A percentile compares a stretch with the other conserved stretches of the same genome.
These are phyloP conservation scores for Pipra filicauda DNA, from an alignment of 2,113 vertebrate genomes.

Conservation along the genomic window DNA sequence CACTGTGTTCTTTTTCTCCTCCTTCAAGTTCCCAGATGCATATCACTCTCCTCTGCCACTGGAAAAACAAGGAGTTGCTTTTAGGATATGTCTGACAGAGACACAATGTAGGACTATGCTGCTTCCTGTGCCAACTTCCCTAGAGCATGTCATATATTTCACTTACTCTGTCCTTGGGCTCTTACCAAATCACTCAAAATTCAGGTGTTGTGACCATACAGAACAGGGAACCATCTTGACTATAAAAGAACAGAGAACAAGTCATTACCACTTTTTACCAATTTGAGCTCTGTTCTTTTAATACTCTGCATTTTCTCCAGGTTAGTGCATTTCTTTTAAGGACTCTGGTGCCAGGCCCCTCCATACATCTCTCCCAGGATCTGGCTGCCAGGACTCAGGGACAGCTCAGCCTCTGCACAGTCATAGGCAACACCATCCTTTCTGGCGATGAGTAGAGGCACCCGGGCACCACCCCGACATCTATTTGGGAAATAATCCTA, in stretches of 20 bases:
- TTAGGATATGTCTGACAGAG: background rate
- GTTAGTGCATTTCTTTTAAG: background rate
- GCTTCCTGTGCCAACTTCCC: background rate
- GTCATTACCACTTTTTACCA: background rate
- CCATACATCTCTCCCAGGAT: rapidly evolving
- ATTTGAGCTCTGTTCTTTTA: background rate
- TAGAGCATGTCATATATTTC: background rate
- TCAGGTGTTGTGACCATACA: background rate
- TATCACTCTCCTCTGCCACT: background rate
- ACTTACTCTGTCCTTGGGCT: background rate
- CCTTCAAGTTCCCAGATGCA: background rate
- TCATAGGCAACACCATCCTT: rapidly evolving
- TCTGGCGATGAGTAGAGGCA: background rate
- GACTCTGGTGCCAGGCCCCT: background rate
- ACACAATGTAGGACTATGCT: too few species aligned
- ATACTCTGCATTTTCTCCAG: background rate
- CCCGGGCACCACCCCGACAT: background rate
- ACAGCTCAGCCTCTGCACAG: background rate
- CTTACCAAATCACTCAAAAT: background rate
- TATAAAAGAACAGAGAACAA: background rate
- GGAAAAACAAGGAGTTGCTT: background rate
- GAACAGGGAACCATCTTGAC: background rate
- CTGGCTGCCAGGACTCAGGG: background rate
- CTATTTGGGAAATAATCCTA: background rate
- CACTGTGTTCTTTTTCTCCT: background rate